phyloP scores from a whole-genome alignment of 2,797 vertebrate genomes.

The Sebastes aleutianus region DNA sequence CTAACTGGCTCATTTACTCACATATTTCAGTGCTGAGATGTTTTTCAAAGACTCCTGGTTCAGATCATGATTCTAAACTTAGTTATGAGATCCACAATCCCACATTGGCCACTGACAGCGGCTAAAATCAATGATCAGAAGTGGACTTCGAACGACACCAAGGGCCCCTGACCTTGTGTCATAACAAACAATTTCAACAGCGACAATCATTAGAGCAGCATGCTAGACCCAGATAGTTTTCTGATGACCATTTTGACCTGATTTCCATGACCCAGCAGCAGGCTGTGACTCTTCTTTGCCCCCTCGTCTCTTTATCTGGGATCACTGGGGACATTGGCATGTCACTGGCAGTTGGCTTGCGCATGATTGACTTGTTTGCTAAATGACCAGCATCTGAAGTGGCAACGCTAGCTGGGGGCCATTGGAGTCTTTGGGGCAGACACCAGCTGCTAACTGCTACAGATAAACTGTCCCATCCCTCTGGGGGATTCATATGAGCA shows the following conservation, averaged over 20 bases:
- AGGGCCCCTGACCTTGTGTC: conserved; percentile 26
- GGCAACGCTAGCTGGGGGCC: conserved; percentile 62
- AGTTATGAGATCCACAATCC: background rate
- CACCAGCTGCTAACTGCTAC: conserved; percentile 75
- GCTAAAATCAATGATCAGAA: conserved; percentile 18
- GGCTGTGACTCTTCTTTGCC: conserved; percentile 53
- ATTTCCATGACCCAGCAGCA: conserved; percentile 62
- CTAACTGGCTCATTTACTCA: conserved; percentile 14
- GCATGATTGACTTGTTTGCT: conserved; percentile 82
- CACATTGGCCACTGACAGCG: background rate
- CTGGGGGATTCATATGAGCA: conserved; percentile 53
- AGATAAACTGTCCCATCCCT: conserved; percentile 67
- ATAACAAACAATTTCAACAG: conserved; percentile 36
- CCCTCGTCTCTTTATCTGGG: conserved; percentile 46
- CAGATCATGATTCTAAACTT: background rate
- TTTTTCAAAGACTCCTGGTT: background rate
- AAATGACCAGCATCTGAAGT: conserved; percentile 74
- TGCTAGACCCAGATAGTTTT: conserved; percentile 58
- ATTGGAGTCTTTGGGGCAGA: conserved; percentile 64
- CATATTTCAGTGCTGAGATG: background rate
- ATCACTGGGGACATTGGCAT: conserved; percentile 54
- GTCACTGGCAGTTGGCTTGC: conserved; percentile 68
- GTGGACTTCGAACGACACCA: conserved; percentile 21
- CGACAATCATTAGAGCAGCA: conserved; percentile 44
- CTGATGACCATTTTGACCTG: conserved; percentile 73